Percentiles rank a stretch among this genome's conserved stretches.
phyloP scores from a whole-genome alignment of 2,113 vertebrate species.

The Pachyramphus minor region DNA sequence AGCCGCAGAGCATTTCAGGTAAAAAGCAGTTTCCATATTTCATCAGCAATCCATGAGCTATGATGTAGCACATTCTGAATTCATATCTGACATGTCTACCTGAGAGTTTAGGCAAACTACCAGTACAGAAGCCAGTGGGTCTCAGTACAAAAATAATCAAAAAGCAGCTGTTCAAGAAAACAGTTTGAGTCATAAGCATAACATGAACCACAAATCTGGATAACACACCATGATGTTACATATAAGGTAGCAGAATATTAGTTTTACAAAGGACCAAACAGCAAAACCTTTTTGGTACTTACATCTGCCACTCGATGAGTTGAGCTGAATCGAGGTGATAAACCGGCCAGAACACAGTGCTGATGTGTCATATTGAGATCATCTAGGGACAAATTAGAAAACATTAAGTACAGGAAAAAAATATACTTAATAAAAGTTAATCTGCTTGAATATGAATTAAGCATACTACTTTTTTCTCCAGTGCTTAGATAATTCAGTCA shows the following conservation, averaged over 20 bases:
- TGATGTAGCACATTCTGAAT: background rate
- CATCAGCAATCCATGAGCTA: background rate
- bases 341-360: slow-evolving; percentile 91
- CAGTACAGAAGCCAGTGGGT: background rate
- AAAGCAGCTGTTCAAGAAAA: background rate
- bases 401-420: background rate
- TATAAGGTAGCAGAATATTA: background rate
- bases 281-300: slow-evolving; percentile 55
- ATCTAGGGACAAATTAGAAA: slow-evolving; percentile 77
- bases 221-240: background rate
- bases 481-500: background rate
- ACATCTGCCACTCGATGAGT: slow-evolving; percentile 96
- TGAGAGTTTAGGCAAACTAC: background rate
- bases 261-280: background rate
- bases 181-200: background rate
- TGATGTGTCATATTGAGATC: slow-evolving; percentile 93
- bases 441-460: background rate
- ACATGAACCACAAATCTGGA: background rate
- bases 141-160: background rate
- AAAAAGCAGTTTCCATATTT: background rate
- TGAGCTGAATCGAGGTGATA: slow-evolving; percentile 89
- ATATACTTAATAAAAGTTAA: slow-evolving; percentile 50
- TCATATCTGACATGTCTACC: background rate
- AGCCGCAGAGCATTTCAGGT: background rate
- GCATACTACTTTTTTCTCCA: background rate